Evolutionary conservation across 2,113 vertebrate species (phyloP).

Genomic region (rabbit (Oryctolagus cuniculus)): mOryCun1.1 NC_091440.1:14158501-14159000

Average conservation of each 20-base stretch:
- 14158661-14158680: background rate
- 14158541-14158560: background rate
- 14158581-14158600: background rate
- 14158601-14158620: background rate
- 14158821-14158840: background rate
- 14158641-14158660: background rate
- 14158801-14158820: background rate
- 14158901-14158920: background rate
- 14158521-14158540: background rate
- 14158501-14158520: background rate
- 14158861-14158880: background rate
- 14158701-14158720: background rate
- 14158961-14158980: background rate
- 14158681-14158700: background rate
- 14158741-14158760: background rate
- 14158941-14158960: background rate
- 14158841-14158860: background rate
- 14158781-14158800: too few species aligned
- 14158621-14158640: background rate
- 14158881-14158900: background rate
- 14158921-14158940: background rate
- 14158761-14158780: background rate
- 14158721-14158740: too few species aligned
- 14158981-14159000: rapidly evolving
- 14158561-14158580: background rate